Evolutionary conservation across 2,888 invertebrate genomes (phyloP), one percentile per base, ranked within the genome.

Genomic region (Trichogramma dendrolimi): DNA sequence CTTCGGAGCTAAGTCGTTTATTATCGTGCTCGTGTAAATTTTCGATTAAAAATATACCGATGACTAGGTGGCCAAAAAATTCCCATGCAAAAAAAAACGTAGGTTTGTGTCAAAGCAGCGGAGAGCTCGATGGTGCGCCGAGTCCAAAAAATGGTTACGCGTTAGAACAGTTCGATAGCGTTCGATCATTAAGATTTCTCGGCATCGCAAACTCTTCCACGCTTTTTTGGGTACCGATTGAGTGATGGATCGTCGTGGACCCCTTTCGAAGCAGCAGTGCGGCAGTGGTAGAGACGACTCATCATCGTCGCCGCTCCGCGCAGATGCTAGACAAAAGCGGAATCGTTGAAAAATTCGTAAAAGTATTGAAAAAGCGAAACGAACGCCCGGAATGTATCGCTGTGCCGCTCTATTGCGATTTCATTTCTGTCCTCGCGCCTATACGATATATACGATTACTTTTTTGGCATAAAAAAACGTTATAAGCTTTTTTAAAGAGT

Each of bases 101-200:
- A 27, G 27, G 27, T 27, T 27, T 27, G 27, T 27, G 27, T 27
- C 27, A 27, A 27, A 27, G 27, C 27, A 27, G 27, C 27, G 27
- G 27, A 27, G 27, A 27, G 27, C 27, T 27, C 27, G 27, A 27
- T 27, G 27, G 27, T 27, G 27, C 27, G 27, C 27, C 27, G 27
- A 27, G 27, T 27, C 27, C 27, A 27, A 27, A 27, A 27, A 27
- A 27, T 27, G 27, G 27, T 27, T 27, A 27, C 76, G 76, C 76
- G 76, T 76, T 76, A 76, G 71, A 75, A 69, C 62, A 63, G 76
- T 76, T 76, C 75, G 76, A 75, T 74, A 72, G 69, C 71, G 70
- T 67, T 77, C 77, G 73, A 77, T 76, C 77, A 77, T 78, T 77
- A 76, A 71, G 70, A 75, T 75, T 75, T 77, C 74, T 75, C 75